These are phyloP conservation scores for Sebastes steindachneri DNA, from an alignment of 2,797 vertebrate genomes.

Conservation along the genomic window DNA sequence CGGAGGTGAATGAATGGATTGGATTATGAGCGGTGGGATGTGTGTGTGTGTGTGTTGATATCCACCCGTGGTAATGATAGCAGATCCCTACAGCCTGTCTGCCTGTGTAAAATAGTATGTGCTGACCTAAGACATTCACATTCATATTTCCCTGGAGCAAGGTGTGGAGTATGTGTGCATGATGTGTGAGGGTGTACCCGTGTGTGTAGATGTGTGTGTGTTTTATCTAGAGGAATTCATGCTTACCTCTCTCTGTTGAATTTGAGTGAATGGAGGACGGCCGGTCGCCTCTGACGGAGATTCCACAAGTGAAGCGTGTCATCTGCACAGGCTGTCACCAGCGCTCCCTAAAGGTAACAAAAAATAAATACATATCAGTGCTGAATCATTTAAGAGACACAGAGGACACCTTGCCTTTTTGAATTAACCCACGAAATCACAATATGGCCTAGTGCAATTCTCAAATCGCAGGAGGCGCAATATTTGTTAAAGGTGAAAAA, in stretches of 20 bases:
- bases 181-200: not conserved
- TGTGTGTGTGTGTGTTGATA: not conserved
- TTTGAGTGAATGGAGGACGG: slow-evolving; percentile 97
- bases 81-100: too few relatives aligned
- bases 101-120: too few relatives aligned
- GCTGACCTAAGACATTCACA: not conserved
- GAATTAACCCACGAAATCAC: not conserved
- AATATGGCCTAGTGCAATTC: not conserved
- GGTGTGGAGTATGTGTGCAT: not conserved
- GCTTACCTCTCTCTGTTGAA: slow-evolving; percentile 97
- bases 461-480: not conserved
- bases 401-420: not conserved
- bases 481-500: not conserved
- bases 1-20: too few relatives aligned
- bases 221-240: not conserved
- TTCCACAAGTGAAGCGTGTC: slow-evolving; percentile 98
- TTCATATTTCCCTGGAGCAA: not conserved
- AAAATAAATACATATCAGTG: not conserved
- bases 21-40: too few relatives aligned
- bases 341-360: slow-evolving; percentile 86
- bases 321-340: slow-evolving; percentile 95
- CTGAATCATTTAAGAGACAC: not conserved
- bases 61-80: too few relatives aligned
- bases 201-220: not conserved
- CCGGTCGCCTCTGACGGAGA: slow-evolving; percentile 94